Base-by-base conservation (phyloP, 2,888 invertebrate species). In the Melanotus villosus region DNA sequence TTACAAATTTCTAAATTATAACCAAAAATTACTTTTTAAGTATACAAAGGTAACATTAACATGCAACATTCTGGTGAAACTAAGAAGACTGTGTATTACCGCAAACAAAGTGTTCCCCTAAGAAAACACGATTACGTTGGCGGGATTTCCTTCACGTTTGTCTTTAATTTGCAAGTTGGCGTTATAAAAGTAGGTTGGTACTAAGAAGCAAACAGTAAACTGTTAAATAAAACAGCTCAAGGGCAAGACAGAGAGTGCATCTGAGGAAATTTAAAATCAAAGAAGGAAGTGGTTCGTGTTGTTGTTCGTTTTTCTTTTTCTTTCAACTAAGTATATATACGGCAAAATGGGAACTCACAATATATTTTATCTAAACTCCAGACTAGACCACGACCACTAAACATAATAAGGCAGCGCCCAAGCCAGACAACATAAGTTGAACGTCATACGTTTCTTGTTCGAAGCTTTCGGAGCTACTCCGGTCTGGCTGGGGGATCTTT, bases 371-470 rank as follows among this genome's bases (percentile, higher is more conserved):
- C 64, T 59, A 16, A 68, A 64, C 54, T 64, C 43, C 43, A 59
- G 36, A 59, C 64, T 54, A 52, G 52, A 32, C 54, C 68, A 59
- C 64, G 52, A 32, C 54, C 68, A 59, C 64, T 59, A 68, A 68
- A 65, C 68, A 65, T 64, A 54, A 68, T 59, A 59, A 59, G 59
- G 41, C 57, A 38, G 41, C 43, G 19, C 34, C 57, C 23, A 50
- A 65, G 45, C 54, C 57, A 65, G 65, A 57, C 60, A 62, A 38
- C 65, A 45, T 60, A 60, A 69, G 69, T 69, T 65, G 56, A 69
- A 60, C 65, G 54, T 59, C 62, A 56, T 65, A 60, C 47, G 52
- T 38, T 47, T 43, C 54, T 6, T 36, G 26, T 56, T 54, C 57
- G 21, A 56, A 63, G 38, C 38, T 47, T 68, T 50, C 23, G 21